A percentile compares a stretch with the other conserved stretches of the same genome.
phyloP scores from a whole-genome alignment of 2,113 vertebrate species.

The Otolemur garnettii region DNA sequence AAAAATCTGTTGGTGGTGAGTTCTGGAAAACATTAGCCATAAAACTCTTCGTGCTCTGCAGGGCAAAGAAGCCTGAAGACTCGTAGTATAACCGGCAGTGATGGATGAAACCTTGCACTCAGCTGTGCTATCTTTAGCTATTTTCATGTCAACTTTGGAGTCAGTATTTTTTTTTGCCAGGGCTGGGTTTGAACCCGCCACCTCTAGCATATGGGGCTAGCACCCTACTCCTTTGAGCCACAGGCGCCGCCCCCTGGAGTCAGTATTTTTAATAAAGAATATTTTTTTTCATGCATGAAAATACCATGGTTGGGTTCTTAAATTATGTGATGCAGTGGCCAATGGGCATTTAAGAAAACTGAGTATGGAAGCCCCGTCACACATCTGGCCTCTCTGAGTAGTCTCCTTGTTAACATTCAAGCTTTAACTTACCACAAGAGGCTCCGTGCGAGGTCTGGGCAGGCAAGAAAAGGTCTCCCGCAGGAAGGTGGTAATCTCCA shows the following conservation, averaged over 20 bases:
- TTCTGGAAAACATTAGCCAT: not conserved
- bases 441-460: constrained; percentile 95
- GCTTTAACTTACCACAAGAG: constrained; percentile 93
- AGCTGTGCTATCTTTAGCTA: not conserved
- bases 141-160: constrained; percentile 11
- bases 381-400: not conserved
- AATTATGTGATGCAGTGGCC: not conserved
- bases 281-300: constrained; percentile 45
- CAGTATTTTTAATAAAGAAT: not conserved
- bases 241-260: not conserved
- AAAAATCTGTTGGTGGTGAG: not conserved
- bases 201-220: no score
- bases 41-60: not conserved
- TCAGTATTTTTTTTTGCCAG: not conserved
- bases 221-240: no score
- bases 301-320: constrained; percentile 2
- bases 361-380: not conserved
- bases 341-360: not conserved
- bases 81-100: not conserved
- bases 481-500: constrained; percentile 98
- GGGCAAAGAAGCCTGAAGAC: not conserved
- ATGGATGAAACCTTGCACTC: not conserved
- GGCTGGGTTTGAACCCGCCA: no score
- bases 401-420: not conserved
- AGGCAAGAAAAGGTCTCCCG: constrained; percentile 98